Evolutionary conservation across 2,888 invertebrate genomes (phyloP), one percentile per base, ranked within the genome.

Genomic region (Tipula unca): DNA sequence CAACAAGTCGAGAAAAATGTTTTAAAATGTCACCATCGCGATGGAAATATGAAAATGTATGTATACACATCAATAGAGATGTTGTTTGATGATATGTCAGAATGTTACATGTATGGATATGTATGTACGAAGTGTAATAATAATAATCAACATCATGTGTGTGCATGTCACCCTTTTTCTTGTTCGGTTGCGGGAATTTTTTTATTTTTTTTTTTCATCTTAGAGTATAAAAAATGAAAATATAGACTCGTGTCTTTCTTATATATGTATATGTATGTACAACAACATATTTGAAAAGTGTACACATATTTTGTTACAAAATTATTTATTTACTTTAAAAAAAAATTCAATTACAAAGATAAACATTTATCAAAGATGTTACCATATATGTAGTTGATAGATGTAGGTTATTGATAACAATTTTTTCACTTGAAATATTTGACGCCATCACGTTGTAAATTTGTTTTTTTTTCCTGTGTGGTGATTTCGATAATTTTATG

Each of bases 111-210:
- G 17, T 17, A 1, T 13, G 10, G 3, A 14, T n/a, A n/a, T 14
- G 14, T 35, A 39, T 54, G 48, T 54, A 25, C 69, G 20, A 25
- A 10, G 25, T 69, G 69, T 69, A 69, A 69, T 69, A 25, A 69
- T 69, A 25, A 69, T 69, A 69, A 69, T 69, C 69, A 69, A 69
- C 69, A 69, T 69, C 69, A 69, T 69, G 69, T 69, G 69, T 69
- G 69, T 69, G 25, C 69, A 69, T 69, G 25, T 69, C 69, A 69
- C 69, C 69, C 69, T 69, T 69, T 69, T 69, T 25, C 69, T 10
- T 69, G 69, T 69, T 69, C 13, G 10, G 20, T 25, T 69, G 69
- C 69, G 69, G 48, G 69, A 69, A 69, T 13, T 69, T 69, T 69
- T 10, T 42, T 42, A n/a, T 48, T 32, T 32, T 32, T 32, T 32